Percentiles rank a stretch among this genome's conserved stretches.
phyloP scores from a whole-genome alignment of 2,113 vertebrate genomes.

The Neolamprologus devosi region DNA sequence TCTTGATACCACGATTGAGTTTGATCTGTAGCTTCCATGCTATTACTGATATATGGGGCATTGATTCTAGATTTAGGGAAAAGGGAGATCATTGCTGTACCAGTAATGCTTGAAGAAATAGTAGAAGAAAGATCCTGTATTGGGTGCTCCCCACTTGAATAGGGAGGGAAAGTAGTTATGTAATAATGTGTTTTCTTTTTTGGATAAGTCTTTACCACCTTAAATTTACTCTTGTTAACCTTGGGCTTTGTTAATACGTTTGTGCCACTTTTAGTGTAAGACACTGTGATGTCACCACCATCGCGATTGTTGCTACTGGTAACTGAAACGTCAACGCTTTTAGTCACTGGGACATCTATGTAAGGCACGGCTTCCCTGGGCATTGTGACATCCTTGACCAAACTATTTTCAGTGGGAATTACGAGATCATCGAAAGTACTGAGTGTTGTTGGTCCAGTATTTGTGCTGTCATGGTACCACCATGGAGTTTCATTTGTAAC shows the following conservation, averaged over 20 bases:
- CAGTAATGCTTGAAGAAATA: background rate
- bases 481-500: background rate
- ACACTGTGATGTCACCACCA: slow-evolving; percentile 16
- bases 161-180: background rate
- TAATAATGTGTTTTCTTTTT: slow-evolving; percentile 11
- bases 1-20: background rate
- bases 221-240: background rate
- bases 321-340: slow-evolving; percentile 5
- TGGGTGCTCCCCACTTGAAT: background rate
- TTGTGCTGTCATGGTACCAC: background rate
- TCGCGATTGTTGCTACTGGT: slow-evolving; percentile 7
- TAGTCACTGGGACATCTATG: slow-evolving; percentile 2
- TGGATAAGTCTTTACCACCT: background rate
- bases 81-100: background rate
- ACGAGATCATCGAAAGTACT: background rate
- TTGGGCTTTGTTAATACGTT: background rate
- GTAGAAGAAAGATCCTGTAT: background rate
- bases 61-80: background rate
- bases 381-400: background rate
- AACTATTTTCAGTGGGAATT: background rate
- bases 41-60: background rate
- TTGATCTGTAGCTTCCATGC: background rate
- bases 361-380: slow-evolving; percentile 8
- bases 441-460: background rate
- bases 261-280: slow-evolving; percentile 1